A percentile compares a stretch with the other conserved stretches of the same genome.
phyloP scores from a whole-genome alignment of 2,888 invertebrate genomes.

The Chesias legatella region DNA sequence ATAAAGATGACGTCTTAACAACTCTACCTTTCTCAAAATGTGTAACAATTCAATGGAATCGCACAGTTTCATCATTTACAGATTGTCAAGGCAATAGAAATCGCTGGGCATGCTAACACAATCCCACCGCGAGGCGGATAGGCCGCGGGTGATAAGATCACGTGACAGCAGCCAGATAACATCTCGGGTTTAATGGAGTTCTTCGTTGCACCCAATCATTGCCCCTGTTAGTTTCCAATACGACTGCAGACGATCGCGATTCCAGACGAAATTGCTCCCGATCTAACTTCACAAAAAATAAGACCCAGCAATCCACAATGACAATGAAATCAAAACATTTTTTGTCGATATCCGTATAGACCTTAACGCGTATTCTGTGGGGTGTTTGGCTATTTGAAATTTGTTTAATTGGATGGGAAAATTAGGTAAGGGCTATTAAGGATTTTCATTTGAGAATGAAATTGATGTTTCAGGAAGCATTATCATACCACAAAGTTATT shows the following conservation, averaged over 20 bases:
- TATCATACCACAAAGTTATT: no score
- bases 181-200: slow-evolving; percentile 68
- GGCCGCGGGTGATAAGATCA: slow-evolving; percentile 59
- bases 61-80: no score
- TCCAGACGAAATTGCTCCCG: slow-evolving; percentile 24
- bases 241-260: slow-evolving; percentile 36
- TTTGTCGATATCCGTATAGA: slow-evolving; percentile 2
- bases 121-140: slow-evolving; percentile 41
- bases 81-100: slow-evolving; percentile 29
- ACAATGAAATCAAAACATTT: slow-evolving; percentile 7
- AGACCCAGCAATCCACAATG: slow-evolving; percentile 1
- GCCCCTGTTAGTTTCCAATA: slow-evolving; percentile 42
- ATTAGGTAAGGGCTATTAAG: no score
- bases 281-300: slow-evolving; percentile 3
- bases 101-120: slow-evolving; percentile 34
- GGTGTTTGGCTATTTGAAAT: slow-evolving; percentile 6
- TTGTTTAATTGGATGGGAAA: slow-evolving; percentile 5
- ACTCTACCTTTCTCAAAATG: no score
- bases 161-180: slow-evolving; percentile 64
- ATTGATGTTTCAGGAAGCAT: no score
- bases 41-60: no score
- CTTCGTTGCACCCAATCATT: slow-evolving; percentile 65
- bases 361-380: slow-evolving; percentile 1
- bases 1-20: no score
- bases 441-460: no score